Evolutionary conservation across 2,888 invertebrate species (phyloP), one percentile per base, ranked within the genome.

Genomic region (Polyploca ridens): DNA sequence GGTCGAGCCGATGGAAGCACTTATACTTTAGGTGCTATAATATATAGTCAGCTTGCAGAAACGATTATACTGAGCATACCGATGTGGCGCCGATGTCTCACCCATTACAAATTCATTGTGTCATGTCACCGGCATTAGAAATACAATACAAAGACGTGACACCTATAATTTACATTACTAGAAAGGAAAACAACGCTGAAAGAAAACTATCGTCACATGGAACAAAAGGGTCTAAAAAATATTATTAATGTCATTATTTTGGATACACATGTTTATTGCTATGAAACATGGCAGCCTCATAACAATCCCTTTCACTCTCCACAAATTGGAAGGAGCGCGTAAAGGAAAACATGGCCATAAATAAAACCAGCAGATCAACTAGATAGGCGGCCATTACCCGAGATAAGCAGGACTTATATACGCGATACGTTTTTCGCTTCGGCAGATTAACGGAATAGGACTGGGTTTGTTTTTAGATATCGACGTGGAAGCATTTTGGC

Each of bases 291-390:
- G 92, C 91, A 91, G 88, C 84, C 89, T 90, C 90, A 91, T 93
- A 93, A 93, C 92, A 93, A 92, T 93, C 90, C 90, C 90, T 93
- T 94, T 93, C 93, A 93, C 93, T 93, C 92, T 92, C 91, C 91
- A 90, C 93, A 94, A 94, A 93, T 93, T 92, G 93, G 91, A 90
- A 92, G 90, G 79, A 91, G 90, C 91, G 91, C 90, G 91, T 91
- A 93, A 94, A 94, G 91, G 89, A 93, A 93, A 94, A 93, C 93
- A 93, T 90, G 92, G 89, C 87, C 86, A 93, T 94, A 94, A 94
- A 94, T 93, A 92, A 93, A 93, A 93, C 89, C 88, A 90, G 90
- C 89, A 93, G 91, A 94, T 93, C 93, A 90, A 90, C 90, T 91
- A 91, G 93, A 94, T 92, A 92, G 92, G 91, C 90, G 90, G 91